These are phyloP conservation scores for Chaenodraco wilsoni DNA, from an alignment of 2,797 vertebrate species.

Conservation along the genomic window DNA sequence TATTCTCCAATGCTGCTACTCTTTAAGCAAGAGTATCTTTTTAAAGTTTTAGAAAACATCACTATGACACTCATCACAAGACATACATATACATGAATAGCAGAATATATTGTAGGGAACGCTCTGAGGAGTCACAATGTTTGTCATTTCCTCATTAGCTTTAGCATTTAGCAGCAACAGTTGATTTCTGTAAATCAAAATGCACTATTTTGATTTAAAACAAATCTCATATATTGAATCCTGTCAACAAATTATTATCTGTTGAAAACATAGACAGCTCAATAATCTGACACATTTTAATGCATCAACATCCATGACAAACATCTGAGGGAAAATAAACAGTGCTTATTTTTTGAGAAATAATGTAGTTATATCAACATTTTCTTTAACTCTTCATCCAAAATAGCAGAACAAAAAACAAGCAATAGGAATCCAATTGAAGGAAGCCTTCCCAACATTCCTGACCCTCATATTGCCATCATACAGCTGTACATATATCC, in stretches of 20 bases:
- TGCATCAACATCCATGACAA: neutral
- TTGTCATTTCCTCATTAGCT: neutral
- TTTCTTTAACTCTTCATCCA: neutral
- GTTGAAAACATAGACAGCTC: neutral
- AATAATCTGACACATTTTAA: constrained; percentile 3
- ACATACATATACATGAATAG: neutral
- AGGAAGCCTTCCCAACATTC: constrained; percentile 20
- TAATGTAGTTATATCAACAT: neutral
- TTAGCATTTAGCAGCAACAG: neutral
- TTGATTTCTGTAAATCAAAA: constrained; percentile 21
- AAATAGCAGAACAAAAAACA: constrained; percentile 7
- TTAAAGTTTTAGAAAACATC: constrained; percentile 6
- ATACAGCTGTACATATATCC: constrained; percentile 49
- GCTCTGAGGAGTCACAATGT: neutral
- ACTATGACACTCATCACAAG: neutral
- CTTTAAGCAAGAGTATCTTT: neutral
- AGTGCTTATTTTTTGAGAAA: constrained; percentile 13
- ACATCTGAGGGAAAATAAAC: constrained; percentile 1
- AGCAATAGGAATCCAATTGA: constrained; percentile 25
- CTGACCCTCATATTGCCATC: constrained; percentile 36
- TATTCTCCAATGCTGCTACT: neutral
- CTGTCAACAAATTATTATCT: neutral
- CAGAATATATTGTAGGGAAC: neutral
- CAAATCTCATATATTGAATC: neutral
- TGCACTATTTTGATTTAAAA: constrained; percentile 2